Base-by-base conservation (phyloP, 2,113 vertebrate genomes). In the Dasyprocta punctata region DNA sequence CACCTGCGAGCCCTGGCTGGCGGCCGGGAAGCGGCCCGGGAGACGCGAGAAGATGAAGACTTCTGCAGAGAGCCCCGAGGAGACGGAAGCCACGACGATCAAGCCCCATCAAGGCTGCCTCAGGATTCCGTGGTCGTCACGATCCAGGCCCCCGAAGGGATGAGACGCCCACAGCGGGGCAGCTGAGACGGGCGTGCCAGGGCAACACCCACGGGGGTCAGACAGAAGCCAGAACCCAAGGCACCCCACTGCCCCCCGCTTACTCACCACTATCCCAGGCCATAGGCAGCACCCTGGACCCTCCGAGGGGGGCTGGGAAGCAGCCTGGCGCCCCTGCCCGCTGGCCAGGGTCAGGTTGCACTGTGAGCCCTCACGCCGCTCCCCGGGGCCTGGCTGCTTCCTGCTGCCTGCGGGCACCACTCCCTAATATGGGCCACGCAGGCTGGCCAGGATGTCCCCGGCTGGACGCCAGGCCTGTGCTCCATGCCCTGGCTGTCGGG, bases 391-490 rank as follows among this genome's bases (percentile, higher is more conserved):
- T 0, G 1, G 13, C 60, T 3, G 28, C 85, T 80, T 92, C 61
- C 88, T 87, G 93, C n/a, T 63, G 17, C 58, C 38, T 7, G 20
- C 0, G 80, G 58, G 56, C 56, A 36, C 5, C 0, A 3, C 92
- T 97, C 47, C 87, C 95, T 90, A 84, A 92, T 60, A 75, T 30
- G 89, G 92, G 49, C 61, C 36, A n/a, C n/a, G n/a, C n/a, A n/a
- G n/a, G n/a, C n/a, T n/a, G 33, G 41, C 69, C 73, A 86, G 95
- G 17, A 44, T 0, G 9, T 1, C 10, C 52, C 60, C 87, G 89
- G 86, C 67, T 2, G 41, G 56, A 54, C 0, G 52, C 90, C 97
- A 90, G 77, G 14, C 6, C 7, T 8, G 13, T 22, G 26, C 58
- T 75, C 47, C 3, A 6, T 1, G n/a, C 19, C 88, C 36, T 54